Conservation (phyloP, 2,797 vertebrate species). For the Rhincodon typus region DNA sequence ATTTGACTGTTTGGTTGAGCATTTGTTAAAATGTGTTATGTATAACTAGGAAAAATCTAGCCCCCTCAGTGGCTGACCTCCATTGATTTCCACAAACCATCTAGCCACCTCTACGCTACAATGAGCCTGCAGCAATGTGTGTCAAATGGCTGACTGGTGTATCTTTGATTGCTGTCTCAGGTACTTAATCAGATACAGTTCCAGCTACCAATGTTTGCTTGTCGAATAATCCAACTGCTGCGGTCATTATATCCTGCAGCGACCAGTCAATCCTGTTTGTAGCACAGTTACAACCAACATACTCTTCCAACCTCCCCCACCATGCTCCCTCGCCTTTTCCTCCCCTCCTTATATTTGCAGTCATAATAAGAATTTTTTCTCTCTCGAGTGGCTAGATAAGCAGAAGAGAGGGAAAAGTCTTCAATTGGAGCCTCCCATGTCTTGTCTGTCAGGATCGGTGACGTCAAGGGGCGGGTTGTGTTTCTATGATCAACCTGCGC, state of each 20-base stretch:
- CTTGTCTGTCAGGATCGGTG: not conserved
- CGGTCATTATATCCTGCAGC: not conserved
- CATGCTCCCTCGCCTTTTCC: not conserved
- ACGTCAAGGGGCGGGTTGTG: conserved; percentile 12
- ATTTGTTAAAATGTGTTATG: not conserved
- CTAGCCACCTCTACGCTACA: not conserved
- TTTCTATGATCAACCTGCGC: conserved; percentile 15
- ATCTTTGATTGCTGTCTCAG: not conserved
- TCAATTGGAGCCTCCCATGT: not conserved
- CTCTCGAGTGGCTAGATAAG: not conserved
- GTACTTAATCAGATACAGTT: not conserved
- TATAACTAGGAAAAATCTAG: not conserved
- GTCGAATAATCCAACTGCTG: not conserved
- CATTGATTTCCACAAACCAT: not conserved
- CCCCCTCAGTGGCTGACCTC: not conserved
- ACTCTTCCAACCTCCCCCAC: not conserved
- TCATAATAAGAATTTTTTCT: no score
- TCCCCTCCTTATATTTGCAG: not conserved
- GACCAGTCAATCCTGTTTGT: not conserved
- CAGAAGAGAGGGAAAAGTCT: not conserved
- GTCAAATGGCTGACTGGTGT: not conserved
- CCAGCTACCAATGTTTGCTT: not conserved
- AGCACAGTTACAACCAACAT: not conserved
- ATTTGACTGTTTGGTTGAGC: not conserved
- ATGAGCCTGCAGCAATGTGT: not conserved